A percentile compares a stretch with the other conserved stretches of the same genome.
Conservation (phyloP, 2,797 vertebrate genomes). For the Oceanodroma leucorhoa region DNA sequence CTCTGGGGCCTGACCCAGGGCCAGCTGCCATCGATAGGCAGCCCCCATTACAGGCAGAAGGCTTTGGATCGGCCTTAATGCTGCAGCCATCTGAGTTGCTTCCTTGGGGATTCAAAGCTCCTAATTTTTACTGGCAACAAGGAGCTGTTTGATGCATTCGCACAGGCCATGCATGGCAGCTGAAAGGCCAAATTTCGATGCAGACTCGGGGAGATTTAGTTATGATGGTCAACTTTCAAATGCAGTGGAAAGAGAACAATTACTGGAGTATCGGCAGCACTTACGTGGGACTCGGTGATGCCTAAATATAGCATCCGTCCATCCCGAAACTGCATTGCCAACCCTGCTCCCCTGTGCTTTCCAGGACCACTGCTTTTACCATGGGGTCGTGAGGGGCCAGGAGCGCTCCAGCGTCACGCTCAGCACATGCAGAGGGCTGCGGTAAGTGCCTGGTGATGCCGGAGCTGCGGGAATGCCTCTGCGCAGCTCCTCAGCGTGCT, state of each 20-base stretch:
- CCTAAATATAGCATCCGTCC: background rate
- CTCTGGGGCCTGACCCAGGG: background rate
- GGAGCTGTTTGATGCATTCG: background rate
- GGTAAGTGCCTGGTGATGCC: constrained; percentile 74
- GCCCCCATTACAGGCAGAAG: background rate
- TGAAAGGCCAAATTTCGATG: background rate
- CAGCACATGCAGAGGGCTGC: constrained; percentile 89
- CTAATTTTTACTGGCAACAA: background rate
- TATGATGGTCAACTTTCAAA: background rate
- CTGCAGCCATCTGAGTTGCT: background rate
- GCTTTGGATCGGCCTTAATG: background rate
- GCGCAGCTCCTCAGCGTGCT: background rate
- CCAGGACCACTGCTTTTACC: constrained; percentile 94
- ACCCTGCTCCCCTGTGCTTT: constrained; percentile 47
- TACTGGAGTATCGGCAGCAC: background rate
- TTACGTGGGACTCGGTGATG: fast-evolving
- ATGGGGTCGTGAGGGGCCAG: constrained; percentile 81
- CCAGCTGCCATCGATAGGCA: background rate
- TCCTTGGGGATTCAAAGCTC: background rate
- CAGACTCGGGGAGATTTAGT: background rate
- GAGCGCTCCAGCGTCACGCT: constrained; percentile 83
- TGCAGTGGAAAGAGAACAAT: background rate
- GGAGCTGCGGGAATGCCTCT: background rate
- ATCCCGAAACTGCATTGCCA: background rate
- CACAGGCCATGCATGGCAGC: background rate